Conservation (phyloP, 2,113 vertebrate species). For the Archilochus colubris region DNA sequence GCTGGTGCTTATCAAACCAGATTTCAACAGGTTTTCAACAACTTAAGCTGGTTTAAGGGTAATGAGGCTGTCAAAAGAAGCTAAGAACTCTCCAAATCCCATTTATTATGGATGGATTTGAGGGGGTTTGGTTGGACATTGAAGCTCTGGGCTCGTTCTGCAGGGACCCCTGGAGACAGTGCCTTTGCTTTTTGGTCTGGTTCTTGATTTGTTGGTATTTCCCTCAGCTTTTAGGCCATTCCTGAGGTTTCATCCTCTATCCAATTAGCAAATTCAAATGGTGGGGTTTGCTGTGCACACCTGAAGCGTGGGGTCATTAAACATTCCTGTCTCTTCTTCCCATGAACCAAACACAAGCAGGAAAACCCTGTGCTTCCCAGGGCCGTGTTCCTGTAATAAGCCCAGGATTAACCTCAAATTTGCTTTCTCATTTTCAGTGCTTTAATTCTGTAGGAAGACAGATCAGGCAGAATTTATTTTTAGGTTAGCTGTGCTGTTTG, state of each 20-base stretch:
- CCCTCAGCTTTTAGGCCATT: not conserved
- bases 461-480: not conserved
- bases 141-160: not conserved
- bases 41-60: not conserved
- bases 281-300: not conserved
- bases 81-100: not conserved
- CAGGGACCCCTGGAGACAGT: not conserved
- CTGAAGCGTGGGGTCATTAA: not conserved
- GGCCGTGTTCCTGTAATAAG: not conserved
- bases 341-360: fast-evolving
- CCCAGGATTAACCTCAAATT: not conserved
- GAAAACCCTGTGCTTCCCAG: too few species aligned
- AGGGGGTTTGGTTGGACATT: not conserved
- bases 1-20: not conserved
- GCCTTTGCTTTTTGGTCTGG: not conserved
- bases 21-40: not conserved
- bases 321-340: not conserved
- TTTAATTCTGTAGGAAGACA: not conserved
- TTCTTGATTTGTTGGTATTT: not conserved
- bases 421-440: not conserved
- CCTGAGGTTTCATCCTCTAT: not conserved
- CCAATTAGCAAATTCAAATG: not conserved
- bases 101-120: not conserved
- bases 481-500: not conserved
- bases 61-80: not conserved